Evolutionary conservation across 1,140 invertebrate genomes (phyloP).

Genomic region (Sweltsa coloradensis): DNA sequence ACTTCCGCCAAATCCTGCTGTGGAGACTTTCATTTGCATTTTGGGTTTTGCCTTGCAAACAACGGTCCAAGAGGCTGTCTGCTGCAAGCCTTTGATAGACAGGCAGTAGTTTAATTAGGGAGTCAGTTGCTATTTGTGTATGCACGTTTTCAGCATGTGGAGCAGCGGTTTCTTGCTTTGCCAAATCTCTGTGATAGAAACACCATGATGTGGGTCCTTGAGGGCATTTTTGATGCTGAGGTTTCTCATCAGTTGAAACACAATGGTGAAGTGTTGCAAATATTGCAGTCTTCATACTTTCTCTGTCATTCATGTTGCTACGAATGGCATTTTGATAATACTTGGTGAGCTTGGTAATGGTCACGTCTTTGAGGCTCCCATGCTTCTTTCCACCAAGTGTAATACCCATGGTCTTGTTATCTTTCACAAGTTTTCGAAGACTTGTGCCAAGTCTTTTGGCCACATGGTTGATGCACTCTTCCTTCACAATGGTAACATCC

Average conservation of each 20-base stretch:
- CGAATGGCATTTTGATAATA: conserved; percentile 5
- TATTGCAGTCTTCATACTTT: conserved; percentile 2
- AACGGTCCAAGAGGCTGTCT: too few relatives aligned
- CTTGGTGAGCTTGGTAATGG: conserved; percentile 1
- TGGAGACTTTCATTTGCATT: too few relatives aligned
- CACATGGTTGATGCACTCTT: conserved; percentile 20
- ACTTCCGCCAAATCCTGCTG: too few relatives aligned
- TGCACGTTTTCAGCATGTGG: too few relatives aligned
- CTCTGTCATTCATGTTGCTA: neutral
- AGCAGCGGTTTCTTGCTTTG: neutral
- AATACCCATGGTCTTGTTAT: neutral
- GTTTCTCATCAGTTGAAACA: conserved; percentile 6
- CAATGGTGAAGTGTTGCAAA: conserved; percentile 7
- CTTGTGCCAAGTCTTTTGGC: conserved; percentile 21
- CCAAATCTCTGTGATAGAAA: conserved; percentile 8
- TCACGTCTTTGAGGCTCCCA: conserved; percentile 8
- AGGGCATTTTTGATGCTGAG: conserved; percentile 7
- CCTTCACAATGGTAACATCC: conserved; percentile 18
- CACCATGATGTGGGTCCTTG: conserved; percentile 7
- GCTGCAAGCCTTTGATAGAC: too few relatives aligned
- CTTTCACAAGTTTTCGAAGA: conserved; percentile 8
- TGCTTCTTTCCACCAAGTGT: neutral
- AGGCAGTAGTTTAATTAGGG: too few relatives aligned
- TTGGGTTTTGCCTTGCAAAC: too few relatives aligned
- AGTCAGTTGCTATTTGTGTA: too few relatives aligned